Evolutionary conservation across 2,113 vertebrate species (phyloP), one percentile per base, ranked within the genome.

Genomic region (Sebastes fasciatus): DNA sequence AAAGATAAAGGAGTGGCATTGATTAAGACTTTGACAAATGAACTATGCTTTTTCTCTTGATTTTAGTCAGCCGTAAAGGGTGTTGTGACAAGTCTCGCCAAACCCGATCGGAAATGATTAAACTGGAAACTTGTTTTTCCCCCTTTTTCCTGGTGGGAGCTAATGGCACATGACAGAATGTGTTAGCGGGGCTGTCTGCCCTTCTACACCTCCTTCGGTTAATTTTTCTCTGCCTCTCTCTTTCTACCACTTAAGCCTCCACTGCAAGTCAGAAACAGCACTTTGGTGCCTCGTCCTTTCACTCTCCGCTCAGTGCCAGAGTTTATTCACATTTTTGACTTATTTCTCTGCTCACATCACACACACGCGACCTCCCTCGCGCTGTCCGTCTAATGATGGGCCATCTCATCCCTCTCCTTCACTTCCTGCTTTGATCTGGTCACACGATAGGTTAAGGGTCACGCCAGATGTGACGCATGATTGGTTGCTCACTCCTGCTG

Each of bases 401-500:
- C 26, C 26, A 34, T 34, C 26, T 34, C 26, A 34, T 34, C 26
- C 26, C 4, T 34, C 26, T 34, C 26, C 26, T 34, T 34, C 26
- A 34, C 26, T 34, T 45, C 43, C 43, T 45, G 54, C 54, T 94
- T 90, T 93, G 84, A 93, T 91, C 77, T 85, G 75, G 74, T 72
- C 55, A 74, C 72, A 34, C 48, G 87, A 86, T 77, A 88, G 85
- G 86, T 88, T 76, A 46, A 65, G 80, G 89, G 83, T 84, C 82
- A 84, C 45, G 68, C 54, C 71, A 83, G 61, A 75, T 75, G 78
- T 72, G 78, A 79, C 51, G 62, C 23, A 52, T 85, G 89, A 90
- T 88, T 91, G 82, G 85, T 84, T 91, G 86, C 88, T 87, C 87
- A 89, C 78, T 79, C 49, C 77, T 55, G 66, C 83, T 43, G 34